Evolutionary conservation across 2,888 invertebrate genomes (phyloP), one percentile per base, ranked within the genome.

Genomic region (Dasysyrphus albostriatus): DNA sequence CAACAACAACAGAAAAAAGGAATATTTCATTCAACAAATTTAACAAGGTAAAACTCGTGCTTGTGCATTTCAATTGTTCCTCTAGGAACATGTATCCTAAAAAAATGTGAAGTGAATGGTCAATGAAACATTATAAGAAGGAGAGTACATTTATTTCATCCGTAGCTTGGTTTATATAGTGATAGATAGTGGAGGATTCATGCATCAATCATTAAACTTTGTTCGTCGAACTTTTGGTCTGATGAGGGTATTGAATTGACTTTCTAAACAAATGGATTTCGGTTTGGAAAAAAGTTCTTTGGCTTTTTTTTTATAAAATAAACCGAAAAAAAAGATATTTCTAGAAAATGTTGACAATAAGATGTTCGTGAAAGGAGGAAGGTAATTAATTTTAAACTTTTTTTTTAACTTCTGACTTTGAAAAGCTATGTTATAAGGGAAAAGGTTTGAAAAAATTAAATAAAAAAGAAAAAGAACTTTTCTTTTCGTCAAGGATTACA

Each of bases 141-240:
- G 10, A 47, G 10, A 47, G 47, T 16, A 47, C n/a, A 24, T 34
- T 56, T n/a, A 56, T 59, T 44, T 44, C 16, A n/a, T 44, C 16
- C 3, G 3, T 32, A 12, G 49, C 32, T 19, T 5, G 49, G 12
- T 19, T 49, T 49, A 39, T 39, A 16, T 24, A 3, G 49, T 67
- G 49, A 51, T 51, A 69, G 67, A 69, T 69, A 69, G 67, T 51
- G 51, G 34, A 51, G n/a, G n/a, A 69, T 69, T 37, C 51, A 51
- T 69, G 51, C 51, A 69, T 69, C 67, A 69, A 69, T 69, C 67
- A 69, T 51, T 69, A 16, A 69, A 69, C 67, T 69, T 69, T 51
- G 51, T 39, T 51, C 37, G 37, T 51, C 37, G 37, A 51, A 69
- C 19, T 69, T 19, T 34, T 4, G 7, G 19, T 37, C 51, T 51